phyloP scores from a whole-genome alignment of 2,113 vertebrate species.

The Pterocles orientalis region DNA sequence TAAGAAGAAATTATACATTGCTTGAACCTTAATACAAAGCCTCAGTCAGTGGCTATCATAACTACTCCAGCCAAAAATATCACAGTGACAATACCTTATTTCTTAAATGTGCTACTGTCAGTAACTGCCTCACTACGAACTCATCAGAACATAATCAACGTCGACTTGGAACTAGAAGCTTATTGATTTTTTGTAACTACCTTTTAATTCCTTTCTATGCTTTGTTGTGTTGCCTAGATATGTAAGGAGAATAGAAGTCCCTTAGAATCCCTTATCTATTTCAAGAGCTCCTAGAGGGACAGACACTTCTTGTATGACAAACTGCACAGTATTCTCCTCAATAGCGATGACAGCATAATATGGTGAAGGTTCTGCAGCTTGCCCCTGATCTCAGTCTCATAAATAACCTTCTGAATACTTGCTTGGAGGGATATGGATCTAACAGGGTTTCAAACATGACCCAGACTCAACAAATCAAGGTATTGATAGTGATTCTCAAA shows the following conservation, averaged over 20 bases:
- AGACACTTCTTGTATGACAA: not conserved
- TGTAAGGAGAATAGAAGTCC: not conserved
- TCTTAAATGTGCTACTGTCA: not conserved
- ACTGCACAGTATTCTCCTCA: not conserved
- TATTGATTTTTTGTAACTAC: not conserved
- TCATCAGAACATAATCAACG: not conserved
- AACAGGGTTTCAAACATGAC: not conserved
- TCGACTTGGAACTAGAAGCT: not conserved
- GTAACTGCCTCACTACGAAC: not conserved
- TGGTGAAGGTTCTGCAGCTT: not conserved
- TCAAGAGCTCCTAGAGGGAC: not conserved
- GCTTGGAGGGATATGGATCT: not conserved
- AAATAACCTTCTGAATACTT: not conserved
- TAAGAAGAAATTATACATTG: not conserved
- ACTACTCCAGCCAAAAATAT: not conserved
- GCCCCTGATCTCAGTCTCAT: not conserved
- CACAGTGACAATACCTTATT: not conserved
- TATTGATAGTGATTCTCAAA: not conserved
- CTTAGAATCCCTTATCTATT: not conserved
- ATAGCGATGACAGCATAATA: not conserved
- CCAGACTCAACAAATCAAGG: not conserved
- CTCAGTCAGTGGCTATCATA: not conserved
- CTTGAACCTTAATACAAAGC: not conserved
- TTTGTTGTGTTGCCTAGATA: not conserved
- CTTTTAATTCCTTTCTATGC: not conserved